Base-by-base conservation (phyloP, 2,113 vertebrate species). In the Pangasianodon hypophthalmus region DNA sequence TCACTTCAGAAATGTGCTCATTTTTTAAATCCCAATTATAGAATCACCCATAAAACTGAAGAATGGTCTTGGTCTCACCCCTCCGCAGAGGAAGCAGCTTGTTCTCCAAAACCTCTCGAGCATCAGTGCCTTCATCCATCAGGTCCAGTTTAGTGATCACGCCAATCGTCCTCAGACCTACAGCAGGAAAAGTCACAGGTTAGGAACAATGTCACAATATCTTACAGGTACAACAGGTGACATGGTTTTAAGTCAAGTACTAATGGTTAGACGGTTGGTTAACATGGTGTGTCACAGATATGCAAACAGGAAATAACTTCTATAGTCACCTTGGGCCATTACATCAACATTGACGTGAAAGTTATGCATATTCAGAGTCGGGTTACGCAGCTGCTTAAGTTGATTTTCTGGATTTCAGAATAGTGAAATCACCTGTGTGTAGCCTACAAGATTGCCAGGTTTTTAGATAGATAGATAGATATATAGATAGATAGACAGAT, bases 121-220 rank as follows among this genome's bases (percentile, higher is more conserved):
- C 97, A 60, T 99, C 91, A 84, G 82, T 84, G 82, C 82, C 82
- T 2, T 84, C 82, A 44, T 84, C 82, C 82, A 84, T 84, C 82
- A 99, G 95, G 94, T 98, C 98, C 94, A 99, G 93, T 88, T 98
- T 98, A 89, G 98, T 99, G 94, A 98, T 98, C 80, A 99, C 98
- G 8, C 98, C 98, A 0, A 99, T 98, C 26, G 98, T 98, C 91
- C 98, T 96, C 77, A 97, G 94, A 90, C 98, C 98, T 99, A 37
- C n/a, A 64, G 84, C n/a, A 14, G 71, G 69, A 80, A 73, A 44
- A 3, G 3, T 14, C 32, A 41, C 54, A 84, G 50, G 50, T 24
- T 60, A 84, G 54, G 18, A 60, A 41, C 9, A 4, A 1, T 32
- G 6, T 82, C 29, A 1, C n/a, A 3, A 18, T n/a, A 13, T 50